Evolutionary conservation across 2,888 invertebrate species (phyloP).

Genomic region (Empis livida): DNA sequence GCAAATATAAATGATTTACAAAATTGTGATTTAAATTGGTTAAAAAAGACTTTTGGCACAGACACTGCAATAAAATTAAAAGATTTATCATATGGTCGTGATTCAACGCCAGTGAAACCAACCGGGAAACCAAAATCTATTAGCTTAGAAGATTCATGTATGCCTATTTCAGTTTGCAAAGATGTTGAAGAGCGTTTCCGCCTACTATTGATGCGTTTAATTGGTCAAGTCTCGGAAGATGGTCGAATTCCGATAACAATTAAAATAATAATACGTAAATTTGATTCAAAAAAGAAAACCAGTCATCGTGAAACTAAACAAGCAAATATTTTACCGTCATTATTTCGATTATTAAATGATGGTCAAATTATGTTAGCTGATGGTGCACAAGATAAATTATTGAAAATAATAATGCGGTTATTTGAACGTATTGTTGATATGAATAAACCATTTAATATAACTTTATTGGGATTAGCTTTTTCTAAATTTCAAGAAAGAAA

Average conservation of each 20-base stretch:
- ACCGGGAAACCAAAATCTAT: conserved; percentile 67
- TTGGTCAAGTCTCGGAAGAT: conserved; percentile 61
- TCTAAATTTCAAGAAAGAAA: conserved; percentile 64
- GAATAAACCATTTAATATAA: conserved; percentile 64
- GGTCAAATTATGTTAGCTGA: conserved; percentile 36
- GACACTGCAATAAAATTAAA: conserved; percentile 57
- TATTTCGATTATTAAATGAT: conserved; percentile 39
- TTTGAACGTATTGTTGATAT: conserved; percentile 61
- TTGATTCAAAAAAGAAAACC: conserved; percentile 50
- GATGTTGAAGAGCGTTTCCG: conserved; percentile 62
- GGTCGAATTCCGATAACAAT: conserved; percentile 65
- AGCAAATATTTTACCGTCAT: conserved; percentile 54
- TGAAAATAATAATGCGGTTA: conserved; percentile 57
- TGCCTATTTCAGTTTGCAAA: conserved; percentile 54
- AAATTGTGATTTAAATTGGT: conserved; percentile 41
- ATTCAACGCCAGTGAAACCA: conserved; percentile 55
- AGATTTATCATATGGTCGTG: conserved; percentile 61
- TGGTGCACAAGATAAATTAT: conserved; percentile 49
- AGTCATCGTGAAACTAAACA: conserved; percentile 65
- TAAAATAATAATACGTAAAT: conserved; percentile 60
- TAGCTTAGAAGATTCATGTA: conserved; percentile 67
- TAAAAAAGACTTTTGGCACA: conserved; percentile 51
- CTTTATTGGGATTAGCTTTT: conserved; percentile 66
- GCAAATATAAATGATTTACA: conserved; percentile 54
- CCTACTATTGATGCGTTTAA: conserved; percentile 52